phyloP scores from a whole-genome alignment of 2,888 invertebrate species.

The Invenusta paracnida region DNA sequence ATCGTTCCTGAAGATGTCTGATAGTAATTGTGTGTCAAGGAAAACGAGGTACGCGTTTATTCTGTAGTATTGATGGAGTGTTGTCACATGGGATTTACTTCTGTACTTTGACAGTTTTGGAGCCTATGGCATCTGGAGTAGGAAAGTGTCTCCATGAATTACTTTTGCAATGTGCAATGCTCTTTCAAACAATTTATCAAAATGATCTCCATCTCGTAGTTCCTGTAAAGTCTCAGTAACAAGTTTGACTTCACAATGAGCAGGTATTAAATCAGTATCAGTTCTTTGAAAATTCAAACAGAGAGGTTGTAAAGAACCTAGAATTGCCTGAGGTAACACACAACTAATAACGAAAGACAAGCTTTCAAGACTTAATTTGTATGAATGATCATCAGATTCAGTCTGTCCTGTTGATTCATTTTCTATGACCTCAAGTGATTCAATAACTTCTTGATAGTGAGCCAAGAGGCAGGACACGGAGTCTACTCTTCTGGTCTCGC shows the following conservation, averaged over 20 bases:
- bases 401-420: no score
- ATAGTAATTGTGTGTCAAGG: not conserved
- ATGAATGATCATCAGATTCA: no score
- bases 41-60: not conserved
- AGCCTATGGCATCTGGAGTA: not conserved
- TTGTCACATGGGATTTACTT: not conserved
- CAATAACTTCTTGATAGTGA: no score
- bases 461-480: no score
- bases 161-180: not conserved
- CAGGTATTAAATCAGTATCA: no score
- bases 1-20: not conserved
- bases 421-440: no score
- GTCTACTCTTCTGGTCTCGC: no score
- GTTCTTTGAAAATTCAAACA: not conserved
- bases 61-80: not conserved
- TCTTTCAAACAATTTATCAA: not conserved
- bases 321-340: not conserved
- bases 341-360: not conserved
- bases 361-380: not conserved
- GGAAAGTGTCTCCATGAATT: not conserved
- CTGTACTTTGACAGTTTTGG: not conserved
- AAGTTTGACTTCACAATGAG: no score
- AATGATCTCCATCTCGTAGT: no score
- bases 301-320: not conserved
- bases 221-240: no score